Base-by-base conservation (phyloP, 2,797 vertebrate species). In the Okamejei kenojei region DNA sequence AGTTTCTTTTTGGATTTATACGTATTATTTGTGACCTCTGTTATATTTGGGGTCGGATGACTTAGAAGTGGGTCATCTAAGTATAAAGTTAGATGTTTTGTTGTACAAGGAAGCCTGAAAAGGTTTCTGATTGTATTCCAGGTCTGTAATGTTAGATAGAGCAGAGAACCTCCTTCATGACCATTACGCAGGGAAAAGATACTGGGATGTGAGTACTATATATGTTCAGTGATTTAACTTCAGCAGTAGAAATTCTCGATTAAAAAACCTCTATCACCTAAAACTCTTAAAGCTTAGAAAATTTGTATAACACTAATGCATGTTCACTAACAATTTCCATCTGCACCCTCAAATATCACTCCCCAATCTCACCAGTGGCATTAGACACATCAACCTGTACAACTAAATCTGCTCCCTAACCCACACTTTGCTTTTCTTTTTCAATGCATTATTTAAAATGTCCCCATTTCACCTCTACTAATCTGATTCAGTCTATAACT, bases 121-220 rank as follows among this genome's bases (percentile, higher is more conserved):
- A 21, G 26, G 13, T 82, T 82, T 68, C 35, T 93, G 78, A 38
- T 82, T 93, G n/a, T 94, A 94, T 93, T 93, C 90, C 94, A 99
- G 99, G 95, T 99, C 99, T 79, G 97, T 99, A 94, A 98, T 99
- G 98, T 94, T 99, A 93, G 99, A 99, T 96, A 96, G 99, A 96
- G 98, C 99, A 8, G 99, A 99, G 95, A 99, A 98, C 65, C 97
- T 99, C 73, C 98, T 99, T 38, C 99, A 99, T 71, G 98, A 99
- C 95, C 98, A 98, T 95, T 99, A 99, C 21, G 98, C 98, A 93
- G 98, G 98, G 71, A 99, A 97, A 95, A 98, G 98, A 94, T 99
- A 99, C 95, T 99, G 99, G 99, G 97, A 99, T 94, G 99, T 99
- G 96, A 98, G 98, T 98, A 95, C 94, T 63, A 23, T 29, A 45